Base-by-base conservation (phyloP, 2,797 vertebrate species). In the Odontamblyopus rebecca region DNA sequence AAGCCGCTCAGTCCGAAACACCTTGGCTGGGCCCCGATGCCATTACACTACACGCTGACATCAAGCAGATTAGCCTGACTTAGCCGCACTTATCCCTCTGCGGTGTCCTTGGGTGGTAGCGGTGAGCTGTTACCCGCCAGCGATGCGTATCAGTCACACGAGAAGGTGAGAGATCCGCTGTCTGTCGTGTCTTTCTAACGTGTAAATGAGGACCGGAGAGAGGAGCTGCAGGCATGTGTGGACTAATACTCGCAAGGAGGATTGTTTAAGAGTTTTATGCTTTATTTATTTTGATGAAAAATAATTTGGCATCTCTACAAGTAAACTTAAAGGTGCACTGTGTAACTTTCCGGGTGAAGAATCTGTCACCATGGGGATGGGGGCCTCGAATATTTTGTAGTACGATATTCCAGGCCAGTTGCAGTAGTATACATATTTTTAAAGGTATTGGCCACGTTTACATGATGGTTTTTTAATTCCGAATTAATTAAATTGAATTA, bases 131-230 rank as follows among this genome's bases (percentile, higher is more conserved):
- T 54, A 23, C 59, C 18, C 11, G n/a, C 23, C 23, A 26, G 57
- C 57, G 50, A 70, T 67, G 53, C 67, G 61, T 67, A 70, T 77
- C 68, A 35, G 18, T 70, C 41, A 56, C 61, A 26, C 72, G 1
- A 1, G 50, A 18, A 0, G 19, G 18, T 65, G 69, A 56, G n/a
- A 56, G n/a, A 23, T 56, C 54, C 54, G n/a, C 54, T 56, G 54
- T 11, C 8, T 26, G 53, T 9, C 7, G 53, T 11, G 5, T 18
- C 26, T 73, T 15, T 15, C 8, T 67, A 69, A 68, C 65, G 75
- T 76, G 78, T 73, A 76, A 78, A 83, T 78, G 53, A 85, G 70
- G 61, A 54, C 32, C 7, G 19, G 57, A 9, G 53, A 7, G 5
- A 56, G 26, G 54, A 56, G 54, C 54, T 53, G 19, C 2, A 53